Conservation (phyloP, 1,140 invertebrate genomes). For the Bombus sylvicola region DNA sequence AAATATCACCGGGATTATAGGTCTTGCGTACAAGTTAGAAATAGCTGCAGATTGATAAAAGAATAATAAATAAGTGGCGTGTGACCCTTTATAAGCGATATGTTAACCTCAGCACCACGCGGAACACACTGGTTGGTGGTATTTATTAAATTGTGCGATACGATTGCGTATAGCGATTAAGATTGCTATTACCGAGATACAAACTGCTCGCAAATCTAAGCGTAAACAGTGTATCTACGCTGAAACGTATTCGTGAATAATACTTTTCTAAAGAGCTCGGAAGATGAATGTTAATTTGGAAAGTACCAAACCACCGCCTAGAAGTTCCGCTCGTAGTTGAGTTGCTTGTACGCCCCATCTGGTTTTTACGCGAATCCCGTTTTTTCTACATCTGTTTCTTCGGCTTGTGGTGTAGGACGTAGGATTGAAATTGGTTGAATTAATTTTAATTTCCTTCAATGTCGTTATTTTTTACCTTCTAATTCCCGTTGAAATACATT, state of each 20-base stretch:
- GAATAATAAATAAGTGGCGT: constrained; percentile 62
- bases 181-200: background rate
- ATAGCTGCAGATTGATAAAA: constrained; percentile 77
- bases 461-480: constrained; percentile 68
- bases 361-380: constrained; percentile 63
- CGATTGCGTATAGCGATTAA: background rate
- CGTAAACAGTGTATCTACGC: background rate
- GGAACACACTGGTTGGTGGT: constrained; percentile 62
- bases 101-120: constrained; percentile 68
- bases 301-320: constrained; percentile 8
- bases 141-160: background rate
- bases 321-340: constrained; percentile 58
- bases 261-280: background rate
- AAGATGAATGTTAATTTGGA: background rate
- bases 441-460: constrained; percentile 49
- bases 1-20: background rate
- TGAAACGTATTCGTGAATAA: background rate
- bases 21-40: constrained; percentile 72
- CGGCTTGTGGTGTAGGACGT: constrained; percentile 78
- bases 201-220: background rate
- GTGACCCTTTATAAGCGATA: constrained; percentile 69
- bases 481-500: constrained; percentile 64
- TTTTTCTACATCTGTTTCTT: constrained; percentile 72
- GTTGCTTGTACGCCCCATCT: constrained; percentile 55
- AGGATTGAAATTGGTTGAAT: constrained; percentile 75